Conservation (phyloP, 2,113 vertebrate species). For the Glareola pratincola region DNA sequence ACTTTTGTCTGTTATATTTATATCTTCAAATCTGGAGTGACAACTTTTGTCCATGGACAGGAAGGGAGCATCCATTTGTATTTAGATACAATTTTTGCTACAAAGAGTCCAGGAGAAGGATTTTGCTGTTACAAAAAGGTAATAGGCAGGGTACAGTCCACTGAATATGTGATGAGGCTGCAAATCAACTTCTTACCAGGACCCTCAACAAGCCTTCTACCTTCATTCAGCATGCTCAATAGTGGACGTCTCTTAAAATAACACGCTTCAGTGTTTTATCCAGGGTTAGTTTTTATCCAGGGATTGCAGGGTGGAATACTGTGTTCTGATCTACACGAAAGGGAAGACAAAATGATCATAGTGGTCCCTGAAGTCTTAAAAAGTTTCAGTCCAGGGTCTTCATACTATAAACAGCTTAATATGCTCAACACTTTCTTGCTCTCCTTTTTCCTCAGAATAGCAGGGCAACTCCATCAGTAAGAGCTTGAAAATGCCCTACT, state of each 20-base stretch:
- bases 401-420: background rate
- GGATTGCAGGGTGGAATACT: background rate
- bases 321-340: background rate
- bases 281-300: background rate
- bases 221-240: background rate
- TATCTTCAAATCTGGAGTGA: background rate
- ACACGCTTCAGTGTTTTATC: background rate
- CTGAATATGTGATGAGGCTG: background rate
- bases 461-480: background rate
- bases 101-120: background rate
- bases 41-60: background rate
- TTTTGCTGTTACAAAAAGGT: background rate
- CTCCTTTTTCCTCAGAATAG: background rate
- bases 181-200: background rate
- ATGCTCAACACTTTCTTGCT: background rate
- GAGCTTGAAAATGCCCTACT: background rate
- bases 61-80: background rate
- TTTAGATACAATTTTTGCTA: background rate
- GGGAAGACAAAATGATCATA: background rate
- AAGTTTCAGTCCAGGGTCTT: background rate
- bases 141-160: background rate
- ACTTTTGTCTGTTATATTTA: background rate
- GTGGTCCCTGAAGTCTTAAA: background rate
- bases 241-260: background rate
- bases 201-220: background rate